Base-by-base conservation (phyloP, 2,797 vertebrate species). In the Epinephelus awoara region DNA sequence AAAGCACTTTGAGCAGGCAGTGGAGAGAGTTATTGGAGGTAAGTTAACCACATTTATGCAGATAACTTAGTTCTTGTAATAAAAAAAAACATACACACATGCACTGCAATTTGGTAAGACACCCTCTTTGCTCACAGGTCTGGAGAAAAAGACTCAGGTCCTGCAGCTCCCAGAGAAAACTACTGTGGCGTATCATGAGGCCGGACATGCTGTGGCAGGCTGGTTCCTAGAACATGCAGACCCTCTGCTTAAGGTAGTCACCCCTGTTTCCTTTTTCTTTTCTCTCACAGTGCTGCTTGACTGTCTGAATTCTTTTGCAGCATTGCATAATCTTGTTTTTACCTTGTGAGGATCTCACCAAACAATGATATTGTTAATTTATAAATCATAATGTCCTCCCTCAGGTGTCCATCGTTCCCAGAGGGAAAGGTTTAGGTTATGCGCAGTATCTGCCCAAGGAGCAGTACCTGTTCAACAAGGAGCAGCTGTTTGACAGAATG, bases 171-270 rank as follows among this genome's bases (percentile, higher is more conserved):
- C 97, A 2, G 98, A 99, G 91, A 99, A 98, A 85, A 98, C 96
- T 77, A 97, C 96, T 0, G 96, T 99, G 67, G 98, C 98, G 0
- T 99, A 98, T 92, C 98, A 99, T 2, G 97, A 99, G 88, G 98
- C 98, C 1, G 98, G 98, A 3, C 98, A 98, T 18, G 98, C 98
- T 2, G 97, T 99, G 51, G 95, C 96, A 0, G 98, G 98, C 49
- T 99, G 98, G 98, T 99, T 96, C 91, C 91, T 99, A 82, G 97
- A 99, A 77, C 97, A 99, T 12, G 97, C 98, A 27, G 98, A 99
- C 91, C 98, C 98, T 1, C 94, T 98, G 15, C 87, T 99, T 62
- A 99, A 98, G 96, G 98, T 95, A 78, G 11, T 71, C n/a, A 40
- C 25, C 46, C 46, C 2, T 10, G 18, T 61, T 59, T 82, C 15